Evolutionary conservation across 2,113 vertebrate species (phyloP).

Genomic region (Monopterus albus): DNA sequence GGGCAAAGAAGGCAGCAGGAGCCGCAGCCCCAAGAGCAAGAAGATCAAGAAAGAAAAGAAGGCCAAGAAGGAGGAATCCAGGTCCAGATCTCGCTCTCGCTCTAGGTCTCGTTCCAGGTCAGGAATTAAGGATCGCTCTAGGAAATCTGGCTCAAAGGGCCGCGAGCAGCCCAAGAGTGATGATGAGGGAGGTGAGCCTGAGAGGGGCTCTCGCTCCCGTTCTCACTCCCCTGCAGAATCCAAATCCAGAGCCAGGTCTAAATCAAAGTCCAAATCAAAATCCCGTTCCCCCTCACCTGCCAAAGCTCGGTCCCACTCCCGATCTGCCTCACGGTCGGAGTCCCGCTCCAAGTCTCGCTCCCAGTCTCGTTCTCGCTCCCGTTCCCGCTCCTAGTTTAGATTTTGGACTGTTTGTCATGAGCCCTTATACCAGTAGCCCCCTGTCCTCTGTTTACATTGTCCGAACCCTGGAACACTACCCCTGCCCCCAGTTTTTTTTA

Average conservation of each 20-base stretch:
- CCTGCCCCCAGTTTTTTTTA: conserved; percentile 62
- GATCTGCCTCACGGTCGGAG: conserved; percentile 62
- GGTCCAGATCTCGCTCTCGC: conserved; percentile 82
- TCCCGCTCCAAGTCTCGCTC: conserved; percentile 69
- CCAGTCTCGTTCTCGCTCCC: conserved; percentile 65
- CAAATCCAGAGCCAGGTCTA: conserved; percentile 66
- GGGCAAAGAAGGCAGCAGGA: conserved; percentile 82
- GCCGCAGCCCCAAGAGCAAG: conserved; percentile 86
- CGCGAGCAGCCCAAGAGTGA: conserved; percentile 69
- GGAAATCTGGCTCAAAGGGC: conserved; percentile 75
- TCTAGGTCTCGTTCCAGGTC: conserved; percentile 84
- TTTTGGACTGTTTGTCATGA: conserved; percentile 52
- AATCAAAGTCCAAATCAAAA: conserved; percentile 68
- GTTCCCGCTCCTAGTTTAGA: conserved; percentile 67
- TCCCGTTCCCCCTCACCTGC: conserved; percentile 63
- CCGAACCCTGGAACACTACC: conserved; percentile 15
- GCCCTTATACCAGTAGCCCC: not conserved
- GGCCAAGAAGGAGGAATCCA: conserved; percentile 77
- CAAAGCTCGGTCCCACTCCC: conserved; percentile 64
- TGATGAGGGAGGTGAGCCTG: conserved; percentile 57
- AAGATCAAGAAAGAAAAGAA: conserved; percentile 89
- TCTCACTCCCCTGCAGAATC: conserved; percentile 62
- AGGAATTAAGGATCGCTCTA: conserved; percentile 67
- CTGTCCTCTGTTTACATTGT: conserved; percentile 55
- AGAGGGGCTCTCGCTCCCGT: conserved; percentile 68